Percentiles rank a stretch among this genome's conserved stretches.
phyloP scores from a whole-genome alignment of 2,113 vertebrate species.

The Sorex fumeus region DNA sequence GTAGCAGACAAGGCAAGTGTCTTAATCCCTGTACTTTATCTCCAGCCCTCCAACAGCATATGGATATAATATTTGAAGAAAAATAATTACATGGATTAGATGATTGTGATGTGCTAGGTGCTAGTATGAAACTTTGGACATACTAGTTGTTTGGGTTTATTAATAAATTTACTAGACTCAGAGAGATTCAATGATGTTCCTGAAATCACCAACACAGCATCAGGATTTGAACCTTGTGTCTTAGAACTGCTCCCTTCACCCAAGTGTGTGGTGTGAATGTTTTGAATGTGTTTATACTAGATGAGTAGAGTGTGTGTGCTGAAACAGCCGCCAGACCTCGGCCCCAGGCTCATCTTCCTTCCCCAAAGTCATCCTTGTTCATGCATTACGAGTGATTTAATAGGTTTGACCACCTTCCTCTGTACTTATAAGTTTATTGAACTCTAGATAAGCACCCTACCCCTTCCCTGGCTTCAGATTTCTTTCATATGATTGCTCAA shows the following conservation, averaged over 20 bases:
- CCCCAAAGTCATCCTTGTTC: neutral
- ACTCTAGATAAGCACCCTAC: neutral
- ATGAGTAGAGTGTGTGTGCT: neutral
- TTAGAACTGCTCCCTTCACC: no score
- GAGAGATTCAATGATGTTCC: neutral
- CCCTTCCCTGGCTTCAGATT: neutral
- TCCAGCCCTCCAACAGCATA: neutral
- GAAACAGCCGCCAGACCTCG: no score
- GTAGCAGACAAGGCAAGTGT: no score
- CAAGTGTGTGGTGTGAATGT: neutral
- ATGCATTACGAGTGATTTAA: neutral
- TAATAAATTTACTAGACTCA: neutral
- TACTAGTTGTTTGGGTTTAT: neutral
- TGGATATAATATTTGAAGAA: neutral
- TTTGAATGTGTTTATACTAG: neutral
- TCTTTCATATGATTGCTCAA: constrained; percentile 24
- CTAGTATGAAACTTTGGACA: neutral
- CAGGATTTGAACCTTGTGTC: neutral
- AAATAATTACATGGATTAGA: neutral
- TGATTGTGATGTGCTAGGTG: neutral
- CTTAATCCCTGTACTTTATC: no score
- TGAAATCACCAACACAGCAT: neutral
- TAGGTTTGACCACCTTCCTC: neutral
- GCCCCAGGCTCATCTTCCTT: no score
- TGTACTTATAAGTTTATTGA: neutral